Percentiles rank a stretch among this genome's conserved stretches.
These are phyloP conservation scores for Leptopilina syphax DNA, from an alignment of 2,888 invertebrate species.

Conservation along the genomic window DNA sequence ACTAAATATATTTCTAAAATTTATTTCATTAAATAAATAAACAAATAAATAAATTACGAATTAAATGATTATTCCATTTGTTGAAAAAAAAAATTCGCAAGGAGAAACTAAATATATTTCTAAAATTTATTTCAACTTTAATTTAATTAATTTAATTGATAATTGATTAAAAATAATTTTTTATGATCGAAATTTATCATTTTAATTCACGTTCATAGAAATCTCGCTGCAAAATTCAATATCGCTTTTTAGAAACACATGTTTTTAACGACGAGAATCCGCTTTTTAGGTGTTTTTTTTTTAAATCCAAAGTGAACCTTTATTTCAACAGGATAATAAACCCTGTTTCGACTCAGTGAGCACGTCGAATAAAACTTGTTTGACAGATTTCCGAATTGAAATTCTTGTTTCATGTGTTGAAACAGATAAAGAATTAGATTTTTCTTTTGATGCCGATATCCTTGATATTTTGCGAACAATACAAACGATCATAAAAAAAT, in stretches of 20 bases:
- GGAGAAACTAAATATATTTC: too few species aligned
- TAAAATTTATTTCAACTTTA: too few species aligned
- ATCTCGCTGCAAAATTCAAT: neutral
- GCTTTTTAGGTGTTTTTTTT: neutral
- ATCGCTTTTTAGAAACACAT: neutral
- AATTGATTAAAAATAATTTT: too few species aligned
- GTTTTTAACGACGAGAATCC: slow-evolving; percentile 5
- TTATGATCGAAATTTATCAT: neutral
- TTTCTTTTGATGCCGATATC: neutral
- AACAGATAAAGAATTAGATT: slow-evolving; percentile 1
- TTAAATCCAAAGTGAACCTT: neutral
- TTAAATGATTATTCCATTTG: too few species aligned
- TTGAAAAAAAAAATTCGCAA: too few species aligned
- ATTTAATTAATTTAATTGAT: too few species aligned
- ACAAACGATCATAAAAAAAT: too few species aligned
- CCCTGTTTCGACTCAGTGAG: slow-evolving; percentile 25
- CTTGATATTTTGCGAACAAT: neutral
- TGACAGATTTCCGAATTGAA: slow-evolving; percentile 27
- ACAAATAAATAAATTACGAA: too few species aligned
- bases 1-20: too few species aligned
- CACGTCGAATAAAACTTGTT: slow-evolving; percentile 34
- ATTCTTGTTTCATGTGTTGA: slow-evolving; percentile 18
- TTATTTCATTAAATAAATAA: too few species aligned
- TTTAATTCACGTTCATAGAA: neutral
- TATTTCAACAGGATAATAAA: slow-evolving; percentile 22